Base-by-base conservation (phyloP, 2,797 vertebrate genomes). In the Ispidina picta region DNA sequence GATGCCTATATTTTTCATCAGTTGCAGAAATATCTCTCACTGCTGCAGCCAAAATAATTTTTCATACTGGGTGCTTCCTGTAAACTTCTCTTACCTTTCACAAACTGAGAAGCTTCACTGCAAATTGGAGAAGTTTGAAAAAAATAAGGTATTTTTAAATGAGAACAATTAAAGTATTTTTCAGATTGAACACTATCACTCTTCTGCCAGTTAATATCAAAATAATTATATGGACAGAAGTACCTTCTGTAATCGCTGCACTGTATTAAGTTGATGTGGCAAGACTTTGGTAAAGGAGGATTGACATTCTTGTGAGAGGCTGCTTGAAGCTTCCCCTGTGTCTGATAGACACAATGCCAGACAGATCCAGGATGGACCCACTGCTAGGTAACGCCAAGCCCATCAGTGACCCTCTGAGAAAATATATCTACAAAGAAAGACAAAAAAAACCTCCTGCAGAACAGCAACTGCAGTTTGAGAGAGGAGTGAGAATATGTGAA, bases 81-180 rank as follows among this genome's bases (percentile, higher is more conserved):
- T 63, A 64, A 22, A 78, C 10, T 72, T 80, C 9, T 58, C 33
- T 54, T 71, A 29, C 23, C 9, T 88, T 83, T 83, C 68, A 83
- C 20, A 88, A 60, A 82, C 25, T 59, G 82, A 60, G 54, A 33
- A 77, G 73, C 71, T 90, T 74, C 64, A 52, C 5, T 90, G 54
- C 26, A 87, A 86, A 83, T 52, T 41, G 33, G 23, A 49, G 55
- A 49, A 25, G 14, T 83, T 52, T 90, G 26, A 19, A 85, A 82
- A 79, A 31, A 54, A 37, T 49, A 58, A 37, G 54, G 37, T 39
- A 83, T 75, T 60, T 94, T 55, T 54, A 8, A 43, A 25, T 86
- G 76, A 79, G 51, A 89, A 81, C 22, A 82, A 29, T 68, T 20
- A 41, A 66, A 85, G 43, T 10, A 76, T 83, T 63, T 90, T 58